Conservation (phyloP, 2,888 invertebrate genomes). For the Noctua pronuba region DNA sequence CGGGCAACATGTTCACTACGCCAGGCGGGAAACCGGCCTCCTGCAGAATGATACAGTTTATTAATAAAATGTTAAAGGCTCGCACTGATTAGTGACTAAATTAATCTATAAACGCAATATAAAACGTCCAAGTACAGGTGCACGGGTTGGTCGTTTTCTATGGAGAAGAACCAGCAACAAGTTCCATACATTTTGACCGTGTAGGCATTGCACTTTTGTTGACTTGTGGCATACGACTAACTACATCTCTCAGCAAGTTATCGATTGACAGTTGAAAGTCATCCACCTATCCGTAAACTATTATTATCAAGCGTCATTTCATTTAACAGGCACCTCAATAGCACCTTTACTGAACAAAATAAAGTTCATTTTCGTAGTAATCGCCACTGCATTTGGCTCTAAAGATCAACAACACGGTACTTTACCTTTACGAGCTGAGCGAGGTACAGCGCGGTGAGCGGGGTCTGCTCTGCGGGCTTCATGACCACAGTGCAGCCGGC, state of each 20-base stretch:
- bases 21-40: slow-evolving; percentile 98
- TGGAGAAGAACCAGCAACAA: no score
- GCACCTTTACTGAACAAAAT: neutral
- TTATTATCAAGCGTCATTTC: neutral
- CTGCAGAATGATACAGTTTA: slow-evolving; percentile 65
- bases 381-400: neutral
- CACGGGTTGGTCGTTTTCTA: no score
- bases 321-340: neutral
- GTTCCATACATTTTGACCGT: no score
- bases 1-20: slow-evolving; percentile 97
- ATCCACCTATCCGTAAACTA: neutral
- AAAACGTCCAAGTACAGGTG: no score
- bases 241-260: neutral
- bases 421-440: slow-evolving; percentile 94
- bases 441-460: slow-evolving; percentile 96
- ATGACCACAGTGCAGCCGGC: slow-evolving; percentile 95
- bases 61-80: no score
- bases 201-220: no score
- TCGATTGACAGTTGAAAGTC: neutral
- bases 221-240: neutral
- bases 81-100: no score
- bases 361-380: neutral
- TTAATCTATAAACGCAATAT: no score
- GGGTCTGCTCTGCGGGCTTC: slow-evolving; percentile 99
- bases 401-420: neutral